Percentiles rank a stretch among this genome's conserved stretches.
Evolutionary conservation across 2,113 vertebrate genomes (phyloP).

Genomic region (Sterrhoptilus dennistouni): DNA sequence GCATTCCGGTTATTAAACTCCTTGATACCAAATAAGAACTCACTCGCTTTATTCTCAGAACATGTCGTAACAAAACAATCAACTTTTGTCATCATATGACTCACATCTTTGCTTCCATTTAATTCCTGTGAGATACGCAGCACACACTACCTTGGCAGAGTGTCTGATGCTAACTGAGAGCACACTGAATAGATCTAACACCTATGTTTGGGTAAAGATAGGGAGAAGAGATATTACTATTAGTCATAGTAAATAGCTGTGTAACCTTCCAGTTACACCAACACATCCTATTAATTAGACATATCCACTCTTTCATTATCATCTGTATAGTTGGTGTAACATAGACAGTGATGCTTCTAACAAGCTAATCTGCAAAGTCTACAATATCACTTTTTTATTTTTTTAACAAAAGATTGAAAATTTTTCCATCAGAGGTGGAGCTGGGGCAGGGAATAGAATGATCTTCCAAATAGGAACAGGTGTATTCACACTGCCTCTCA

Average conservation of each 20-base stretch:
- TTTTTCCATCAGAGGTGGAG: background rate
- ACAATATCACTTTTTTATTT: background rate
- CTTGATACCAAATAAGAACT: background rate
- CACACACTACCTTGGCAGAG: background rate
- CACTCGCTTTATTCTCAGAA: background rate
- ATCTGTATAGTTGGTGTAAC: background rate
- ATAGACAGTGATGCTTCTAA: background rate
- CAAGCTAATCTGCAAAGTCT: background rate
- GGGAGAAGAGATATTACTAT: background rate
- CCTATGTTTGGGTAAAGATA: background rate
- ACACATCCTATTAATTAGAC: background rate
- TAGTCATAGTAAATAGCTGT: background rate
- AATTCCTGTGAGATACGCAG: background rate
- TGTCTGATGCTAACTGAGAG: background rate
- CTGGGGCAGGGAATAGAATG: background rate
- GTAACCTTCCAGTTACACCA: background rate
- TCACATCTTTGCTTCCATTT: background rate
- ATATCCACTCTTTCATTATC: background rate
- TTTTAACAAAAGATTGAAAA: background rate
- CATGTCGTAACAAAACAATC: background rate
- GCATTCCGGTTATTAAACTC: background rate
- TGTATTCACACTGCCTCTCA: background rate
- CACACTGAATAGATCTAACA: background rate
- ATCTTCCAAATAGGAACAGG: background rate
- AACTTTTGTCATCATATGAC: background rate